phyloP scores from a whole-genome alignment of 2,888 invertebrate species.

The Heliothis peltigera region DNA sequence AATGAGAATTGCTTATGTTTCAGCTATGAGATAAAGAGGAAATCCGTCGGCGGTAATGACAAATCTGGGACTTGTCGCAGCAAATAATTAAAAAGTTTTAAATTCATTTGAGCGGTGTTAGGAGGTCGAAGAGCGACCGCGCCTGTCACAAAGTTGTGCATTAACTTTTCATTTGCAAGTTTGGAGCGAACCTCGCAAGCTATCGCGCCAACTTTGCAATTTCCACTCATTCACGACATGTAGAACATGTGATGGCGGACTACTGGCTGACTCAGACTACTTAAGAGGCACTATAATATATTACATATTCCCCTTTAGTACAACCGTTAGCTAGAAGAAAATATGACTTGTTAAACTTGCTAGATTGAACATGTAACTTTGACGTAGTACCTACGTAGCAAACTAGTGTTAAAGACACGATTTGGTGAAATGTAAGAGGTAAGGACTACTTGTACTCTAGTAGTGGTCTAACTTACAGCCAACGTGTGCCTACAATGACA shows the following conservation, averaged over 20 bases:
- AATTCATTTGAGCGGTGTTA: constrained; percentile 76
- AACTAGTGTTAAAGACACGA: constrained; percentile 31
- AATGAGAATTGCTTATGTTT: constrained; percentile 7
- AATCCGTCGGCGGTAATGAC: constrained; percentile 60
- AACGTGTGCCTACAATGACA: constrained; percentile 1
- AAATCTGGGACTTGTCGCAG: constrained; percentile 72
- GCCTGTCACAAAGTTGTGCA: constrained; percentile 82
- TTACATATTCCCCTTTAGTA: constrained; percentile 16
- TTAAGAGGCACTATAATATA: constrained; percentile 24
- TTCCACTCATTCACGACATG: constrained; percentile 72
- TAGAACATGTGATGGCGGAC: constrained; percentile 60
- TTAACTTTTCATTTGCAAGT: constrained; percentile 88
- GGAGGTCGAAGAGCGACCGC: constrained; percentile 75
- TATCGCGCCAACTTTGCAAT: constrained; percentile 74
- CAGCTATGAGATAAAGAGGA: constrained; percentile 9
- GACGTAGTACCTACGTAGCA: constrained; percentile 20
- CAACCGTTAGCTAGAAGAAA: constrained; percentile 7
- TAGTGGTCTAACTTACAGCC: constrained; percentile 21
- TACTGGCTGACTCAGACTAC: constrained; percentile 39
- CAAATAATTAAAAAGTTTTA: constrained; percentile 83
- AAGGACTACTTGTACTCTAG: neutral
- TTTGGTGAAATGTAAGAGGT: neutral
- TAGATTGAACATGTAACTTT: constrained; percentile 29
- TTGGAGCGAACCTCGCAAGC: constrained; percentile 75
- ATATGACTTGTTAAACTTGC: constrained; percentile 20